Conservation (phyloP, 2,888 invertebrate genomes). For the Reticulitermes lucifugus region DNA sequence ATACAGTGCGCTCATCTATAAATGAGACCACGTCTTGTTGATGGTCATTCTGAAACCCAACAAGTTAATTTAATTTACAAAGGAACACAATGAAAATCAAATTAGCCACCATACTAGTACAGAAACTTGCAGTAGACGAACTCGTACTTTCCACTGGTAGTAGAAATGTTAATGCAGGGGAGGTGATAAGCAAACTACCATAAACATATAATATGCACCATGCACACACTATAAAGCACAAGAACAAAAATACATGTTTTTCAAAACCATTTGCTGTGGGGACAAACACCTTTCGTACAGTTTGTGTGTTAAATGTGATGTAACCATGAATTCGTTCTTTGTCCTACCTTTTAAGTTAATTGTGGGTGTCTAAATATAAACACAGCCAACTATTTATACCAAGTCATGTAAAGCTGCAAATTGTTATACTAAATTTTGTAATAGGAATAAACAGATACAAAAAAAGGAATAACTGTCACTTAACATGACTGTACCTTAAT, state of each 20-base stretch:
- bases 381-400: too few species aligned
- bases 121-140: not conserved
- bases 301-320: not conserved
- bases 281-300: not conserved
- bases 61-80: not conserved
- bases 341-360: too few species aligned
- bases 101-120: too few species aligned
- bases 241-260: not conserved
- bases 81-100: not conserved
- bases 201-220: conserved; percentile 17
- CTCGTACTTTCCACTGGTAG: not conserved
- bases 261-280: not conserved
- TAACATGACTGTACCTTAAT: not conserved
- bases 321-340: not conserved
- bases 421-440: too few species aligned
- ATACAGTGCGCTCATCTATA: not conserved
- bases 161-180: not conserved
- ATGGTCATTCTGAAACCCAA: too few species aligned
- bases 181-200: not conserved
- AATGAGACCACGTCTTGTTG: not conserved
- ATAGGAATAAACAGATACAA: not conserved
- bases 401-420: too few species aligned
- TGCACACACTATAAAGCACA: not conserved
- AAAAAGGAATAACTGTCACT: not conserved
- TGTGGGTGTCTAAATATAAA: too few species aligned